A percentile compares a stretch with the other conserved stretches of the same genome.
phyloP scores from a whole-genome alignment of 2,888 invertebrate genomes.

The Amphipoea lucens region DNA sequence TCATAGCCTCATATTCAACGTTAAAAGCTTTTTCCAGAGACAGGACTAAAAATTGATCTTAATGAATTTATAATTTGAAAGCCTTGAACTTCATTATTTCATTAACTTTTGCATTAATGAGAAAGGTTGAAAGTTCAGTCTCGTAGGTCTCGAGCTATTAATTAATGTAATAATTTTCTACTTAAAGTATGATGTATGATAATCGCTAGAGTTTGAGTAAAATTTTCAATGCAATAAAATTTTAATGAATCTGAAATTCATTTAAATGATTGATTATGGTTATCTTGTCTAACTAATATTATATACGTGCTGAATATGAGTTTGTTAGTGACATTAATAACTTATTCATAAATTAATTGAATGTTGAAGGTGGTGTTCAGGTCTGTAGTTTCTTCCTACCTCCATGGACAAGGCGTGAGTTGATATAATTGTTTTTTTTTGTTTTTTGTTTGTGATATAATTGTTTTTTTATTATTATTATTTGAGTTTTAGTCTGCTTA shows the following conservation, averaged over 20 bases:
- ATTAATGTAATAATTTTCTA: slow-evolving; percentile 34
- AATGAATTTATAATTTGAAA: slow-evolving; percentile 53
- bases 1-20: slow-evolving; percentile 24
- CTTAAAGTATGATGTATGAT: slow-evolving; percentile 30
- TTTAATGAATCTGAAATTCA: slow-evolving; percentile 31
- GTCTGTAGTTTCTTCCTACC: too few relatives aligned
- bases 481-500: too few relatives aligned
- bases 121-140: slow-evolving; percentile 50
- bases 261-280: slow-evolving; percentile 7
- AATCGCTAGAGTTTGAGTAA: slow-evolving; percentile 21
- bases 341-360: background rate
- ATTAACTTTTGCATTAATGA: slow-evolving; percentile 46
- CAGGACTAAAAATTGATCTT: slow-evolving; percentile 37
- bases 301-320: background rate
- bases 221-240: background rate
- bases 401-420: background rate
- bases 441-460: too few relatives aligned
- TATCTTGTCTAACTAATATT: background rate
- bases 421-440: too few relatives aligned
- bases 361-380: background rate
- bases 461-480: too few relatives aligned
- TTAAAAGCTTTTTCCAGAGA: slow-evolving; percentile 41
- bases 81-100: slow-evolving; percentile 54
- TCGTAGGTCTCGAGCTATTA: slow-evolving; percentile 9
- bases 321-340: background rate